phyloP scores from a whole-genome alignment of 2,113 vertebrate genomes.

The Mirounga angustirostris region DNA sequence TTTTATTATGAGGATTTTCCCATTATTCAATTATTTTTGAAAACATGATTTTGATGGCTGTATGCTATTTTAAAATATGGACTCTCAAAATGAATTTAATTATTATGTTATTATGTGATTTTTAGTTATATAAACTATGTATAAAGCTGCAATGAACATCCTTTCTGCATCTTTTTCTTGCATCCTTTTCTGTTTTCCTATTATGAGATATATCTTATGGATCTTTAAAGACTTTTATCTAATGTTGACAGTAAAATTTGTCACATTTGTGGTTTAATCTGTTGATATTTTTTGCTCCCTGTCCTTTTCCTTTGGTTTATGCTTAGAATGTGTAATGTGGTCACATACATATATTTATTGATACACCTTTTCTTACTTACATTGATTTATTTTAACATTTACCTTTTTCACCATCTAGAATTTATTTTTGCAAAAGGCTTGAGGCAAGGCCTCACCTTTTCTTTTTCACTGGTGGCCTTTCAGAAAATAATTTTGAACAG shows the following conservation, averaged over 20 bases:
- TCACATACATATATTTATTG: neutral
- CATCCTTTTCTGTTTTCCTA: neutral
- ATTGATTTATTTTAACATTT: conserved; percentile 29
- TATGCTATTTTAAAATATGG: neutral
- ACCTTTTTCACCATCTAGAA: conserved; percentile 2
- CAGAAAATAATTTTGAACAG: neutral
- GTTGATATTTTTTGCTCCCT: neutral
- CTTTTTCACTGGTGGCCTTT: neutral
- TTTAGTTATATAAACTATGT: neutral
- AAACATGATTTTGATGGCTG: neutral
- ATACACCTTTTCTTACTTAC: neutral
- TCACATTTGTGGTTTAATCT: neutral
- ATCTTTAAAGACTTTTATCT: neutral
- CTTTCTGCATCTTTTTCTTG: neutral
- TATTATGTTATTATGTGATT: neutral
- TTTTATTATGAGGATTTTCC: neutral
- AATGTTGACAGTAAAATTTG: neutral
- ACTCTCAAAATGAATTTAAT: neutral
- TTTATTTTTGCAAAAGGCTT: neutral
- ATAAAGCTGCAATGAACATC: neutral
- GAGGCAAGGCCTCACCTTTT: neutral
- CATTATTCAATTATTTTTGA: neutral
- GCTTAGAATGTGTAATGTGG: neutral
- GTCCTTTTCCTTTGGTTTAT: neutral
- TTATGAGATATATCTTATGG: neutral